Conservation (phyloP, 2,113 vertebrate genomes). For the Noturus placidus region DNA sequence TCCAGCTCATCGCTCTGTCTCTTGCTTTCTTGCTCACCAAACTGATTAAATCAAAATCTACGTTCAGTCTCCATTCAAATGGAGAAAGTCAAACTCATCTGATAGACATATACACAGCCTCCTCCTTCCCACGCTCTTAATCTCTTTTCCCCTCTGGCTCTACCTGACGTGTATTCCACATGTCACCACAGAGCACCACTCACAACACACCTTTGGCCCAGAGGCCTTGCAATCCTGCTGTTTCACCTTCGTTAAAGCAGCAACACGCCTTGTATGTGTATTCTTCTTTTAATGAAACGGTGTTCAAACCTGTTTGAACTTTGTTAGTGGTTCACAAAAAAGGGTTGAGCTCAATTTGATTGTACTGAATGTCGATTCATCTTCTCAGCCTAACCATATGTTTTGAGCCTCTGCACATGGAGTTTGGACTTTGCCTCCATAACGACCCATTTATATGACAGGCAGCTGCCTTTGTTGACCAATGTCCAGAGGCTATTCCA, state of each 20-base stretch:
- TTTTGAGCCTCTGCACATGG: slow-evolving; percentile 20
- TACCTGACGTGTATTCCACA: slow-evolving; percentile 8
- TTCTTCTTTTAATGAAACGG: slow-evolving; percentile 1
- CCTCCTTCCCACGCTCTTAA: slow-evolving; percentile 9
- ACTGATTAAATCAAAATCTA: slow-evolving; percentile 21
- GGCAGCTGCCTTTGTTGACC: slow-evolving; percentile 27
- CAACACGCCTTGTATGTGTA: neutral
- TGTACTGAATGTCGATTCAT: neutral
- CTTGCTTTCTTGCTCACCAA: neutral
- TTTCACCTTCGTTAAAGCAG: neutral
- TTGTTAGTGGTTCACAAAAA: neutral
- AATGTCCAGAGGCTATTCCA: slow-evolving; percentile 12
- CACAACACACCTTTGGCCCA: slow-evolving; percentile 4
- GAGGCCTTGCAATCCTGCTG: neutral
- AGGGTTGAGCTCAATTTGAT: slow-evolving; percentile 1
- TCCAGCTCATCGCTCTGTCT: neutral
- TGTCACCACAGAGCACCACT: slow-evolving; percentile 21
- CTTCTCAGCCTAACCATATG: neutral
- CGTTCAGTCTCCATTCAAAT: slow-evolving; percentile 11
- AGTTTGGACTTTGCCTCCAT: slow-evolving; percentile 54
- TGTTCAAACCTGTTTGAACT: neutral
- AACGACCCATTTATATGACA: slow-evolving; percentile 23
- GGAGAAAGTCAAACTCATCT: neutral
- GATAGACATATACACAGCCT: slow-evolving; percentile 10
- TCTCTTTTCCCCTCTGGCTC: slow-evolving; percentile 24